Conservation (phyloP, 2,888 invertebrate species). For the Andrena chrysosceles region DNA sequence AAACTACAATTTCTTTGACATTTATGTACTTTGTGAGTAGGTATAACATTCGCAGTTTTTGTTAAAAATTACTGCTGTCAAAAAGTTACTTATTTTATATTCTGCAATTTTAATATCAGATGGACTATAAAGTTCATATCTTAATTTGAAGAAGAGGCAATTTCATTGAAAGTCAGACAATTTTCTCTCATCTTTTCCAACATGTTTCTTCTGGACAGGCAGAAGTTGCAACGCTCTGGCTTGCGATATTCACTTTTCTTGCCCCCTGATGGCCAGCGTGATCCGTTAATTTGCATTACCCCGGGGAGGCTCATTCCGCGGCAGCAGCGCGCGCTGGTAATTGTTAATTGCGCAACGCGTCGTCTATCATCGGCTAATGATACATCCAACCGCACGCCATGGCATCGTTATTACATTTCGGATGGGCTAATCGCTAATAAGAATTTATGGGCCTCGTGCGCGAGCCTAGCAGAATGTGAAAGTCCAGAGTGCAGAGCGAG, state of each 20-base stretch:
- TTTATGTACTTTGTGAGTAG: no score
- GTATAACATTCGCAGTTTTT: no score
- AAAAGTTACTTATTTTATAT: no score
- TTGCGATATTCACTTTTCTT: conserved; percentile 43
- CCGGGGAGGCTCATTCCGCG: conserved; percentile 12
- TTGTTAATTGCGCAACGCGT: conserved; percentile 71
- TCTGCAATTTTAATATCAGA: no score
- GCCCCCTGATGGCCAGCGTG: conserved; percentile 11
- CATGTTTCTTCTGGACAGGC: background rate
- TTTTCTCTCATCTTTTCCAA: background rate
- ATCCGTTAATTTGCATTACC: conserved; percentile 52
- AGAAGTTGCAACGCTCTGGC: conserved; percentile 27
- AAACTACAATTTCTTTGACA: no score
- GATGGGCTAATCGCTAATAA: conserved; percentile 75
- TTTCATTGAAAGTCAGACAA: no score
- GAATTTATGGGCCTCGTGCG: conserved; percentile 72
- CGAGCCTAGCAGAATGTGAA: conserved; percentile 74
- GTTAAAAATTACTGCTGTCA: no score
- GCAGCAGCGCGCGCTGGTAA: conserved; percentile 46
- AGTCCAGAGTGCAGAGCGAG: conserved; percentile 55
- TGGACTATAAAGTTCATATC: no score
- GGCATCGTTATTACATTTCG: conserved; percentile 71
- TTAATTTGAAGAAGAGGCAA: background rate
- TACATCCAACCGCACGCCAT: conserved; percentile 60
- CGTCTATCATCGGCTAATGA: conserved; percentile 73